Percentiles rank a stretch among this genome's conserved stretches.
Evolutionary conservation across 2,797 vertebrate genomes (phyloP).

Genomic region (Craterocephalus amniculus): DNA sequence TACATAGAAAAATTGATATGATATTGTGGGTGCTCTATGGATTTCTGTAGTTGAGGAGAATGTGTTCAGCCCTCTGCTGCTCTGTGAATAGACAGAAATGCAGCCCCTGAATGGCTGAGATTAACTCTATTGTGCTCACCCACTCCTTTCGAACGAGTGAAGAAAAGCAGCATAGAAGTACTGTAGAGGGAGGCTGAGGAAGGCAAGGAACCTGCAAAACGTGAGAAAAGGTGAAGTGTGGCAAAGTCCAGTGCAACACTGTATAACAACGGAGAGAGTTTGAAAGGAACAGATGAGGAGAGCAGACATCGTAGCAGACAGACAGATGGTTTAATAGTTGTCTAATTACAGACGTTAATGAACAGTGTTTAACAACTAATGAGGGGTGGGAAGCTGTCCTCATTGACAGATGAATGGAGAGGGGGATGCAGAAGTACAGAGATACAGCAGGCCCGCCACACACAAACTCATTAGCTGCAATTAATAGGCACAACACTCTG

Average conservation of each 20-base stretch:
- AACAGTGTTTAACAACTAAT: constrained; percentile 90
- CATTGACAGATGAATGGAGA: constrained; percentile 83
- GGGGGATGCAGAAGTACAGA: constrained; percentile 30
- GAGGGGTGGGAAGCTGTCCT: constrained; percentile 87
- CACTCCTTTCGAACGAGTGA: constrained; percentile 58
- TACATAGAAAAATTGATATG: constrained; percentile 38
- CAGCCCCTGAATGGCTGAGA: constrained; percentile 87
- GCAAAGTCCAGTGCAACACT: constrained; percentile 13
- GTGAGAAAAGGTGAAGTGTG: constrained; percentile 38
- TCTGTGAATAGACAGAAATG: constrained; percentile 81
- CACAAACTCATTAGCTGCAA: constrained; percentile 5
- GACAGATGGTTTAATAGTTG: constrained; percentile 84
- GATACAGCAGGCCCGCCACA: not conserved
- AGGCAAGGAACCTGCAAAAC: constrained; percentile 48
- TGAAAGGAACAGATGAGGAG: constrained; percentile 68
- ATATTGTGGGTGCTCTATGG: constrained; percentile 15
- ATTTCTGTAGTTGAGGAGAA: constrained; percentile 76
- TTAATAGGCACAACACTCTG: constrained; percentile 9
- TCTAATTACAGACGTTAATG: constrained; percentile 91
- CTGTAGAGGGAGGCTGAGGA: constrained; percentile 12
- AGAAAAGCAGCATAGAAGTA: constrained; percentile 20
- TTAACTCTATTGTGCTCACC: constrained; percentile 87
- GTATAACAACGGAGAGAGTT: constrained; percentile 25
- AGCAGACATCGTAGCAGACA: constrained; percentile 54
- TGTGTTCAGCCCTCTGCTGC: constrained; percentile 68